Percentiles rank a stretch among this genome's conserved stretches.
These are phyloP conservation scores for Leptinotarsa haldemani DNA, from an alignment of 2,888 invertebrate genomes.

Conservation along the genomic window DNA sequence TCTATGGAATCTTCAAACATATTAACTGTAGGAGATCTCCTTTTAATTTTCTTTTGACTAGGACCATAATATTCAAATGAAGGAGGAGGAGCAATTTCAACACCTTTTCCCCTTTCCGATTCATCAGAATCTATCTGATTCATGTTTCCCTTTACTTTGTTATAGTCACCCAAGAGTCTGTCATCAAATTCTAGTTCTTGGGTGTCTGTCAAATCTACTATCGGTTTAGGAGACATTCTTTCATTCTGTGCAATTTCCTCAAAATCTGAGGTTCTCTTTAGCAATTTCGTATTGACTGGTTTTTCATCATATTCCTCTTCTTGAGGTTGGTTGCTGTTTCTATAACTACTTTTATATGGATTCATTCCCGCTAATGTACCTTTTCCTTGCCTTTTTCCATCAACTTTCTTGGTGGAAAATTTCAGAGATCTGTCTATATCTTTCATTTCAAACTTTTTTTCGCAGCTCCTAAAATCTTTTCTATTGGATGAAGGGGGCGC, in stretches of 20 bases:
- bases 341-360: not conserved
- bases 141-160: slow-evolving; percentile 27
- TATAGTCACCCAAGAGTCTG: slow-evolving; percentile 45
- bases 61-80: slow-evolving; percentile 75
- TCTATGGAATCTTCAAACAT: slow-evolving; percentile 69
- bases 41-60: slow-evolving; percentile 48
- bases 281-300: slow-evolving; percentile 40
- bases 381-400: slow-evolving; percentile 8
- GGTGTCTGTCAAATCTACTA: slow-evolving; percentile 52
- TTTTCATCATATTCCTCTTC: slow-evolving; percentile 30
- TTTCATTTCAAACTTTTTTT: slow-evolving; percentile 23
- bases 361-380: slow-evolving; percentile 4
- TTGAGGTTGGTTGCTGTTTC: not conserved
- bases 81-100: slow-evolving; percentile 75
- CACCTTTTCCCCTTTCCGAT: slow-evolving; percentile 58
- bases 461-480: slow-evolving; percentile 46
- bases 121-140: slow-evolving; percentile 18
- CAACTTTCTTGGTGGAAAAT: slow-evolving; percentile 57
- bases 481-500: slow-evolving; percentile 72
- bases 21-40: slow-evolving; percentile 25
- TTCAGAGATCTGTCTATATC: slow-evolving; percentile 52
- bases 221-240: slow-evolving; percentile 51
- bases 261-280: slow-evolving; percentile 39
- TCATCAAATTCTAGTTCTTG: slow-evolving; percentile 46
- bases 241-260: slow-evolving; percentile 33